A percentile compares a stretch with the other conserved stretches of the same genome.
Conservation (phyloP, 2,888 invertebrate species). For the Kryphioiulus occultus region DNA sequence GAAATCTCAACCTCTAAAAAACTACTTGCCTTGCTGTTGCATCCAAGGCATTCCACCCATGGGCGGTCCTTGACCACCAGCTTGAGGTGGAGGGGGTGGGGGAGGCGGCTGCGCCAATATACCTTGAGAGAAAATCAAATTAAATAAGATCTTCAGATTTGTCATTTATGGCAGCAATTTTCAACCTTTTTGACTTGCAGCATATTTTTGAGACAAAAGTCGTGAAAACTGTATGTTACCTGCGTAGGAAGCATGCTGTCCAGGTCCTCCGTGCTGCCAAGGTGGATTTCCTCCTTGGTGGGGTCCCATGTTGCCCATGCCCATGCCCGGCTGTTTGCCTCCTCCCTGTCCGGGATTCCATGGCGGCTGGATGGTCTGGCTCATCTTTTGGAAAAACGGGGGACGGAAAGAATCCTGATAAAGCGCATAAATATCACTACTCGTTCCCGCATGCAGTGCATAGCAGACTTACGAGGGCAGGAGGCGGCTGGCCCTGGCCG, state of each 20-base stretch:
- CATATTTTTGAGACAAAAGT: background rate
- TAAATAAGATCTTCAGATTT: too few species aligned
- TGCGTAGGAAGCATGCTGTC: constrained; percentile 20
- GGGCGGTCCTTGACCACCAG: constrained; percentile 37
- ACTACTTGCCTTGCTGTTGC: constrained; percentile 49
- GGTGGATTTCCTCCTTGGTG: background rate
- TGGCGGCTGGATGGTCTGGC: constrained; percentile 44
- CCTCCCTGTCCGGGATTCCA: constrained; percentile 54
- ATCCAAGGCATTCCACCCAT: constrained; percentile 53
- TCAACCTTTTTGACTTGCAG: too few species aligned
- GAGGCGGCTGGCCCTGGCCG: constrained; percentile 49
- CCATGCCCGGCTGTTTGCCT: constrained; percentile 54
- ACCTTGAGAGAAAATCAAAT: constrained; percentile 63
- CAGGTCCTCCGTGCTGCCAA: constrained; percentile 51
- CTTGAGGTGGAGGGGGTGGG: constrained; percentile 48
- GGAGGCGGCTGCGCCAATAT: constrained; percentile 59
- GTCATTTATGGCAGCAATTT: too few species aligned
- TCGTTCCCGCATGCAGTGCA: background rate
- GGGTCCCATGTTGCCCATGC: background rate
- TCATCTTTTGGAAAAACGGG: constrained; percentile 34
- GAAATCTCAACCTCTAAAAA: too few species aligned
- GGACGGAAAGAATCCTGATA: constrained; percentile 42
- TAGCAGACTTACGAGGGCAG: constrained; percentile 42
- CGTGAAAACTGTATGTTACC: background rate
- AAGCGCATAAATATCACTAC: constrained; percentile 36